Evolutionary conservation across 2,797 vertebrate genomes (phyloP).

Genomic region (Dermochelys coriacea): DNA sequence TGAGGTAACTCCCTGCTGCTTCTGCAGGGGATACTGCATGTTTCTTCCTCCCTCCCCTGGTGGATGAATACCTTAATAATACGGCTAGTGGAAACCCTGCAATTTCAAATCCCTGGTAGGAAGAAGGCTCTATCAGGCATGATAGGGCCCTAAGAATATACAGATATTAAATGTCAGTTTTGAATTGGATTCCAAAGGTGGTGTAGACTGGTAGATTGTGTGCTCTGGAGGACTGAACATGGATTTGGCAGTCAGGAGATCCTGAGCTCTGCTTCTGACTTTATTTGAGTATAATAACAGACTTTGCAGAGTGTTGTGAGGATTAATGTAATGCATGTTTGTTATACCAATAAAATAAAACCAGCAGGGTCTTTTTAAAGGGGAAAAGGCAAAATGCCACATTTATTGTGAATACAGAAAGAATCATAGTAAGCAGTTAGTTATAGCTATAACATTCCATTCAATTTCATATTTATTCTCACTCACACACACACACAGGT

Average conservation of each 20-base stretch:
- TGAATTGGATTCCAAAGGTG: neutral
- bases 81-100: accelerated
- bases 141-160: accelerated
- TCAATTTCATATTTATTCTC: too few species aligned
- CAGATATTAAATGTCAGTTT: accelerated
- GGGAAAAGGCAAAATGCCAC: too few species aligned
- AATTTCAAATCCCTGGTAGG: neutral
- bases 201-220: neutral
- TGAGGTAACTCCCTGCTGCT: neutral
- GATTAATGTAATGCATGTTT: neutral
- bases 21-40: neutral
- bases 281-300: neutral
- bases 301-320: neutral
- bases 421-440: too few species aligned
- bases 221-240: neutral
- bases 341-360: too few species aligned
- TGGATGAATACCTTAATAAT: neutral
- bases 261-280: neutral
- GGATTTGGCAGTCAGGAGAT: neutral
- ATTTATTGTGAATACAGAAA: too few species aligned
- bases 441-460: too few species aligned
- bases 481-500: too few species aligned
- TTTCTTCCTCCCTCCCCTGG: neutral
- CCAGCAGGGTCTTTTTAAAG: too few species aligned
- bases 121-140: neutral